Conservation (phyloP, 2,797 vertebrate genomes). For the Salarias fasciatus region DNA sequence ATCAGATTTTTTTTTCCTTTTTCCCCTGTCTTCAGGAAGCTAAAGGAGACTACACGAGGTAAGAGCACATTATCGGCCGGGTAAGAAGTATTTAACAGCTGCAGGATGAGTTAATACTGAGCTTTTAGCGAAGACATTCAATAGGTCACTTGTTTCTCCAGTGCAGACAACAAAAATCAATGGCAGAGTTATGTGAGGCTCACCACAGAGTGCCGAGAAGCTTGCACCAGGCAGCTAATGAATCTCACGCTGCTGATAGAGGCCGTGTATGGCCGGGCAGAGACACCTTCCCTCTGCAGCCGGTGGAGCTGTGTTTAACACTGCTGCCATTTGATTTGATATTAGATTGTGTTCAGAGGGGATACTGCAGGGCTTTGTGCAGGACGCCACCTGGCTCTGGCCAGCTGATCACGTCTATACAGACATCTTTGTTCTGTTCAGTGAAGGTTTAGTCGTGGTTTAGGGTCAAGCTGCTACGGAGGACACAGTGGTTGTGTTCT, state of each 20-base stretch:
- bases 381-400: slow-evolving; percentile 32
- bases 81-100: slow-evolving; percentile 64
- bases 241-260: slow-evolving; percentile 65
- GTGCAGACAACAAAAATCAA: slow-evolving; percentile 69
- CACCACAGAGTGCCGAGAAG: slow-evolving; percentile 50
- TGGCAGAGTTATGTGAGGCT: slow-evolving; percentile 63
- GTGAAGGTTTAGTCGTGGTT: slow-evolving; percentile 1
- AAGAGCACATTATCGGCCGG: slow-evolving; percentile 51
- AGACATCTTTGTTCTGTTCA: background rate
- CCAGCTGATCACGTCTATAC: slow-evolving; percentile 12
- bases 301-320: slow-evolving; percentile 36
- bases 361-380: slow-evolving; percentile 28
- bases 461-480: background rate
- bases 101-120: slow-evolving; percentile 55
- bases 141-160: slow-evolving; percentile 67
- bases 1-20: slow-evolving; percentile 32
- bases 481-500: background rate
- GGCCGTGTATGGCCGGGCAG: slow-evolving; percentile 21
- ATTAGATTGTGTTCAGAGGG: slow-evolving; percentile 12
- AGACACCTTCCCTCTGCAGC: slow-evolving; percentile 28
- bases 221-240: slow-evolving; percentile 71
- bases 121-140: slow-evolving; percentile 56
- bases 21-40: slow-evolving; percentile 86
- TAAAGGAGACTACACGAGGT: slow-evolving; percentile 92
- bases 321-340: slow-evolving; percentile 16